These are phyloP conservation scores for Philereme vetulata DNA, from an alignment of 2,888 invertebrate genomes.

Conservation along the genomic window DNA sequence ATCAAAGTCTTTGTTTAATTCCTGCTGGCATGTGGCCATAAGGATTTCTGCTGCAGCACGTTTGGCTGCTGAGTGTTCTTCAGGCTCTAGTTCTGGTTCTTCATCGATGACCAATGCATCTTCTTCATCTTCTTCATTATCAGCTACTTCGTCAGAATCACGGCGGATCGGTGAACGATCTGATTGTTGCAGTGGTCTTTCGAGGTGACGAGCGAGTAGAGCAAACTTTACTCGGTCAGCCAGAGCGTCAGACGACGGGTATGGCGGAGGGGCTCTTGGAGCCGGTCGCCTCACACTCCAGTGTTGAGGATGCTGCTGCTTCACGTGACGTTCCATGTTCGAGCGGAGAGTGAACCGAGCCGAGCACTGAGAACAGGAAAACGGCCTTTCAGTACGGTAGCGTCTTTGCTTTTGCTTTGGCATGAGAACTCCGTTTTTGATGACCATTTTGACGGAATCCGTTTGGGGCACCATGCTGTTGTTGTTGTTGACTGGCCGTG, in stretches of 20 bases:
- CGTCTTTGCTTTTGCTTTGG: slow-evolving; percentile 96
- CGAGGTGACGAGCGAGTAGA: slow-evolving; percentile 90
- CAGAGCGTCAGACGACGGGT: slow-evolving; percentile 61
- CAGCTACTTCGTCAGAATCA: slow-evolving; percentile 83
- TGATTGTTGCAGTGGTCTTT: slow-evolving; percentile 79
- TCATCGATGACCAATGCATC: slow-evolving; percentile 88
- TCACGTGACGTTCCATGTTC: slow-evolving; percentile 97
- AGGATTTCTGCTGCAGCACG: slow-evolving; percentile 84
- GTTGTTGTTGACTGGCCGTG: slow-evolving; percentile 66
- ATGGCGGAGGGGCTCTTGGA: slow-evolving; percentile 72
- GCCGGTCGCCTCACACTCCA: slow-evolving; percentile 91
- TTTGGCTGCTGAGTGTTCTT: slow-evolving; percentile 76
- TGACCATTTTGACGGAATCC: slow-evolving; percentile 93
- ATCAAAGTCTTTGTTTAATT: slow-evolving; percentile 78
- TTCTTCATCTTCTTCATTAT: slow-evolving; percentile 87
- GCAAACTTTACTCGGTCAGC: slow-evolving; percentile 87
- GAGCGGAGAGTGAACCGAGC: slow-evolving; percentile 95
- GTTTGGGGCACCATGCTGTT: slow-evolving; percentile 71
- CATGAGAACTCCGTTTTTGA: slow-evolving; percentile 94
- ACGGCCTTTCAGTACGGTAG: slow-evolving; percentile 95
- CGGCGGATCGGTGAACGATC: slow-evolving; percentile 71
- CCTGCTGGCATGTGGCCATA: slow-evolving; percentile 77
- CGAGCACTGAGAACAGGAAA: slow-evolving; percentile 95
- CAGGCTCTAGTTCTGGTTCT: slow-evolving; percentile 69
- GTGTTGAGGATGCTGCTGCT: slow-evolving; percentile 95